Base-by-base conservation (phyloP, 2,888 invertebrate genomes). In the Ectemnius lituratus region DNA sequence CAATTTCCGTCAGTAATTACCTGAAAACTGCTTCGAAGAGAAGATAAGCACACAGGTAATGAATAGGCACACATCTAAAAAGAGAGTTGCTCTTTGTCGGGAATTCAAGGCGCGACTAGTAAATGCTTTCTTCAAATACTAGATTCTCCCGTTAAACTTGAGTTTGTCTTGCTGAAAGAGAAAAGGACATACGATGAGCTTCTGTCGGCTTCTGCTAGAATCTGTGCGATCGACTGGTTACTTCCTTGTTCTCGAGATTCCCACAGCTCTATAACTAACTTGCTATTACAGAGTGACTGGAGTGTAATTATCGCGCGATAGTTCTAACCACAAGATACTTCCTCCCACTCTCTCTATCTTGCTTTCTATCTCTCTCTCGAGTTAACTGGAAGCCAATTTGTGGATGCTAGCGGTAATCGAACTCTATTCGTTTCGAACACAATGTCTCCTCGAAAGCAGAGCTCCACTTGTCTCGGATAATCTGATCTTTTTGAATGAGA, bases 221-320 rank as follows among this genome's bases (percentile, higher is more conserved):
- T 56, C 37, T 62, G 67, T 52, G 58, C 65, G 67, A 76, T 74
- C 74, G 64, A 65, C 62, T 37, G 8, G 3, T 37, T 37, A 4
- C 37, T 37, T 63, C 57, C n/a, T 56, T 70, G 59, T 68, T 70
- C 67, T 28, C 63, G 61, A 70, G 73, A 70, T 70, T 23, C 73
- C 62, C 23, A 62, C 37, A 6, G 37, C 47, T 66, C 76, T 73
- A 73, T 76, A 78, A 78, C 78, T 73, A 78, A 70, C 76, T 73
- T 70, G 76, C 75, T 63, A 75, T 78, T 78, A 73, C 70, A 66
- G 68, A 37, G 6, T 45, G 66, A 27, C 62, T 66, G 60, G 70
- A 73, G 67, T 76, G 76, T 72, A 76, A 78, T 78, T 78, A 78
- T 76, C 76, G 68, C 73, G 60, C 73, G 78, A 73, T 73, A 75